These are phyloP conservation scores for Sminthurides aquaticus DNA, from an alignment of 2,888 invertebrate genomes.

Conservation along the genomic window DNA sequence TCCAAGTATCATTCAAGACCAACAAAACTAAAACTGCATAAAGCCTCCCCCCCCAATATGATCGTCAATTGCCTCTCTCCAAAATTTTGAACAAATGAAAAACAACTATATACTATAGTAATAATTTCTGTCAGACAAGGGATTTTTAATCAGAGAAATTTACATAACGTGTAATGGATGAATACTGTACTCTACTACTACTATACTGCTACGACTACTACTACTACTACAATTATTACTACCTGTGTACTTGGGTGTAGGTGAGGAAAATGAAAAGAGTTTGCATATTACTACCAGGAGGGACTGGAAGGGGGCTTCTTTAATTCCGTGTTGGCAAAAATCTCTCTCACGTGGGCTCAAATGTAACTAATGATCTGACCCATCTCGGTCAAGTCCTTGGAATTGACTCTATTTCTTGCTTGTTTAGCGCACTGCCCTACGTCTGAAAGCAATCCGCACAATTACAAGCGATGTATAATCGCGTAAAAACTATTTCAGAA, in stretches of 20 bases:
- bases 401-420: no score
- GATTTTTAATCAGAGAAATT: slow-evolving; percentile 4
- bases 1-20: slow-evolving; percentile 96
- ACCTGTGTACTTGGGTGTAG: not conserved
- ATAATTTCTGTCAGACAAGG: slow-evolving; percentile 3
- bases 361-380: no score
- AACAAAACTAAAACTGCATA: slow-evolving; percentile 65
- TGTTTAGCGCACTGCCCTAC: no score
- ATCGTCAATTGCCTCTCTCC: slow-evolving; percentile 5
- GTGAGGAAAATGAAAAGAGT: not conserved
- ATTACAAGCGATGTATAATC: no score
- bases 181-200: no score
- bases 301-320: not conserved
- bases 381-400: no score
- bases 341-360: no score
- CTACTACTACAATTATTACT: no score
- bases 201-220: no score
- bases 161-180: no score
- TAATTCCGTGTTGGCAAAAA: not conserved
- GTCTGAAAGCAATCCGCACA: no score
- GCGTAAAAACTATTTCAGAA: no score
- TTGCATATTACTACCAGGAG: not conserved
- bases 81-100: not conserved
- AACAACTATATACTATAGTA: slow-evolving; percentile 1
- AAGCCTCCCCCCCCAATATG: not conserved